phyloP scores from a whole-genome alignment of 1,140 invertebrate species.

The Dreissena rostriformis region DNA sequence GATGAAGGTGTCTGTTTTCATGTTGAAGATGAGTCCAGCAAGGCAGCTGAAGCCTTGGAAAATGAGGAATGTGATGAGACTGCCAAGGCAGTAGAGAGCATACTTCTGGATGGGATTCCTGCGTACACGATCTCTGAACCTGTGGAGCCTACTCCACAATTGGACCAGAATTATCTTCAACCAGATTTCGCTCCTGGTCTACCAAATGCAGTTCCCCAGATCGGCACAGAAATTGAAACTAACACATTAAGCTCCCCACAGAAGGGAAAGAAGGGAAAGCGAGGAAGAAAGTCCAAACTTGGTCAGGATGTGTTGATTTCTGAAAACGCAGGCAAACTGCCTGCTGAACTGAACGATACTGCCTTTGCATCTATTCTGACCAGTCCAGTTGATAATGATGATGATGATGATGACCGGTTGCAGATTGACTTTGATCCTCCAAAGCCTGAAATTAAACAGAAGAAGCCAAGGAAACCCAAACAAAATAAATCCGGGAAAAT shows the following conservation, averaged over 20 bases:
- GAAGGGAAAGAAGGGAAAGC: conserved; percentile 42
- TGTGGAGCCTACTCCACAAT: conserved; percentile 42
- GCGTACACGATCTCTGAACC: conserved; percentile 39
- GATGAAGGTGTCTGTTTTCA: conserved; percentile 55
- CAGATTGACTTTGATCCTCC: conserved; percentile 62
- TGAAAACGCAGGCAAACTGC: conserved; percentile 25
- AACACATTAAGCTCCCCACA: conserved; percentile 15
- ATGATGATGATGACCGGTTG: conserved; percentile 57
- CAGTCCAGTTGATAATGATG: conserved; percentile 49
- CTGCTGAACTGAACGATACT: conserved; percentile 41
- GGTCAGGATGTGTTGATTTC: conserved; percentile 37
- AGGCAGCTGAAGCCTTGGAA: conserved; percentile 64
- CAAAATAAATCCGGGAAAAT: conserved; percentile 45
- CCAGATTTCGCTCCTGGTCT: conserved; percentile 47
- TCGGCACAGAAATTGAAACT: conserved; percentile 44
- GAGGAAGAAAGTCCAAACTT: conserved; percentile 41
- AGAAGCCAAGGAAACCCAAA: conserved; percentile 49
- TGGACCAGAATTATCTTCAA: conserved; percentile 50
- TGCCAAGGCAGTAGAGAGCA: conserved; percentile 63
- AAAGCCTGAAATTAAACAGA: conserved; percentile 48
- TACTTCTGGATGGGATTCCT: conserved; percentile 58
- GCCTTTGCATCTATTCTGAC: conserved; percentile 28
- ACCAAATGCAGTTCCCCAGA: conserved; percentile 32
- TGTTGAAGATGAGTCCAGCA: conserved; percentile 65
- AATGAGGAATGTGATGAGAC: conserved; percentile 61